These are phyloP conservation scores for Crocuta crocuta DNA, from an alignment of 2,113 vertebrate species.

Conservation along the genomic window DNA sequence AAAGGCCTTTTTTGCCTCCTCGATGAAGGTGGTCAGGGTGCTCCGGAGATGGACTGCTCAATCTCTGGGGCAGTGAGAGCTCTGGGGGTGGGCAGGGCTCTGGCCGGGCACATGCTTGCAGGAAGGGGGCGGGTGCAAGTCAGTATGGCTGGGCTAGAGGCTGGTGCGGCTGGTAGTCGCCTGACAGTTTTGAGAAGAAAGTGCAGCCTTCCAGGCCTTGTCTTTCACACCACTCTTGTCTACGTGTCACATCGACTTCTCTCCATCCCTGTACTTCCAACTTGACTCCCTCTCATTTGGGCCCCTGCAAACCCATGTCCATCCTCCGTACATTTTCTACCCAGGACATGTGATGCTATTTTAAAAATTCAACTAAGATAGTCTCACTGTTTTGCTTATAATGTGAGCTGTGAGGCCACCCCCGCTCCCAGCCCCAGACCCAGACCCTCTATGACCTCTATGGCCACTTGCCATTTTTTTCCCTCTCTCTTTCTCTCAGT, in stretches of 20 bases:
- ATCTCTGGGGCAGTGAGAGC: neutral
- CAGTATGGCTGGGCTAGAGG: no score
- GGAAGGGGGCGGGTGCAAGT: neutral
- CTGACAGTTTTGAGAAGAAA: neutral
- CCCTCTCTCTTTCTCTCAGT: neutral
- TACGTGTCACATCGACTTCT: neutral
- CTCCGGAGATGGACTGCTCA: neutral
- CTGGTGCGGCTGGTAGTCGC: neutral
- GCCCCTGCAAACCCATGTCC: neutral
- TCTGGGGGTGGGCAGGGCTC: neutral
- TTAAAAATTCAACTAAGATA: neutral
- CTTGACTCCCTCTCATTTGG: neutral
- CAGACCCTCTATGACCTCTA: neutral
- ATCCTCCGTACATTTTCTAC: neutral
- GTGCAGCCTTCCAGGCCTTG: neutral
- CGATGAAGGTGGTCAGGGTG: neutral
- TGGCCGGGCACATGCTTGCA: fast-evolving
- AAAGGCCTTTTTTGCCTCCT: neutral
- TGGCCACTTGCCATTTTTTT: neutral
- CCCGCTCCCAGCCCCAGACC: neutral
- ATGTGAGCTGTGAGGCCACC: no score
- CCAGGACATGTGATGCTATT: neutral
- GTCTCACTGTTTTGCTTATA: neutral
- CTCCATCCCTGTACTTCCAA: neutral
- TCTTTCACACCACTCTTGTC: neutral